Evolutionary conservation across 2,113 vertebrate species (phyloP), one percentile per base, ranked within the genome.

Genomic region (Holacanthus passer): DNA sequence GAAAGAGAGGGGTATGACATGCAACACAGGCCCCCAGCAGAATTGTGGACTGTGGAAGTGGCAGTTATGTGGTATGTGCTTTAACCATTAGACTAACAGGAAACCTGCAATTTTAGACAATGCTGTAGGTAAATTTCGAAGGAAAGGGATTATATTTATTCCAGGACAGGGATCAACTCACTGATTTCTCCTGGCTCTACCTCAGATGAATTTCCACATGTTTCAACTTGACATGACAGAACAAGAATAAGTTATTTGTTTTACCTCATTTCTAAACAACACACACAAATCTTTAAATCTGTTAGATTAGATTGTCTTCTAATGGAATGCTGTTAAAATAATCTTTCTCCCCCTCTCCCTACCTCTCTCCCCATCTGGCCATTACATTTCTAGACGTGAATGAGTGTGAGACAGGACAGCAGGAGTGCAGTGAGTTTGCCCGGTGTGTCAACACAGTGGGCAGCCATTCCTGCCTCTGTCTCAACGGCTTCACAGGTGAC

Each of bases 401-500:
- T 24, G 96, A 96, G 85, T 96, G 96, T 79, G 65, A 88, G 68
- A 90, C 91, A 20, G 89, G 72, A 11, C 73, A 50, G 71, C 76
- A 94, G 2, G 66, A 89, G 27, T 96, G 96, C 90, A 96, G 93
- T 70, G 77, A 90, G 11, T 95, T 96, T 41, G 94, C 96, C 16
- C 48, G 83, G 56, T 96, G 96, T 87, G 58, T 90, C 63, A 96
- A 96, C 85, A 94, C 89, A 43, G 19, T 91, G 0, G 96, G 96
- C 47, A 93, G 92, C 82, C 77, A 95, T 62, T 87, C 86, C 66
- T 96, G 96, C 68, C 64, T 66, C 82, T 96, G 96, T 87, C 90
- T 95, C 32, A 94, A 70, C 0, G 96, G 96, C 79, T 96, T 96
- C 82, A 92, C 75, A 3, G 96, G 96, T 17, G 91, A 96, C 17